Evolutionary conservation across 2,113 vertebrate species (phyloP).

Genomic region (Nyctereutes procyonoides): DNA sequence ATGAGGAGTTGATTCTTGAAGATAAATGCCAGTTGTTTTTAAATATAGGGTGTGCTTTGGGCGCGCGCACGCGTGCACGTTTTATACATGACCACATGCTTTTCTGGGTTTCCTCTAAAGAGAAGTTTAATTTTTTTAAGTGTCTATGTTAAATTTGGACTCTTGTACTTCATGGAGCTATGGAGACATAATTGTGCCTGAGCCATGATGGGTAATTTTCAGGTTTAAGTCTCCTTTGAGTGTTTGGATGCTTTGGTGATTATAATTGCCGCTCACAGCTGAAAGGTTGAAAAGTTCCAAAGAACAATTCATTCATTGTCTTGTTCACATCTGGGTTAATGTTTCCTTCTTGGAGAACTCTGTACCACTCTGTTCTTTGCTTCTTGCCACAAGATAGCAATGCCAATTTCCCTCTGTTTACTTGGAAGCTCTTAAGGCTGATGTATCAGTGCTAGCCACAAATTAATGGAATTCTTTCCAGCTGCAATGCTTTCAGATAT

Average conservation of each 20-base stretch:
- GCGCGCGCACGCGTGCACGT: not conserved
- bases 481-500: conserved; percentile 84
- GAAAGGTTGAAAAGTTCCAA: conserved; percentile 78
- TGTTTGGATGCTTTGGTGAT: conserved; percentile 75
- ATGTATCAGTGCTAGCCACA: conserved; percentile 87
- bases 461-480: conserved; percentile 89
- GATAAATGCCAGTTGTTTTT: conserved; percentile 57
- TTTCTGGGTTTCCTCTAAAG: conserved; percentile 60
- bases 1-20: conserved; percentile 58
- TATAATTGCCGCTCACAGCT: conserved; percentile 77
- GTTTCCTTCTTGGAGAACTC: conserved; percentile 86
- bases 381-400: conserved; percentile 85
- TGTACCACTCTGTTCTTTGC: conserved; percentile 85
- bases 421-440: conserved; percentile 86
- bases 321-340: conserved; percentile 86
- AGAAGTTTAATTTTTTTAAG: conserved; percentile 70
- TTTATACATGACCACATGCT: not conserved
- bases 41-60: not conserved
- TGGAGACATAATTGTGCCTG: conserved; percentile 70
- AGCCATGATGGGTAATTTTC: conserved; percentile 68
- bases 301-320: conserved; percentile 88
- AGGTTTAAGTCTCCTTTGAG: conserved; percentile 72
- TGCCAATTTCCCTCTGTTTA: conserved; percentile 88
- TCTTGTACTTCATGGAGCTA: conserved; percentile 49
- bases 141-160: conserved; percentile 67